phyloP scores from a whole-genome alignment of 1,140 invertebrate species.

The Halesus radiatus region DNA sequence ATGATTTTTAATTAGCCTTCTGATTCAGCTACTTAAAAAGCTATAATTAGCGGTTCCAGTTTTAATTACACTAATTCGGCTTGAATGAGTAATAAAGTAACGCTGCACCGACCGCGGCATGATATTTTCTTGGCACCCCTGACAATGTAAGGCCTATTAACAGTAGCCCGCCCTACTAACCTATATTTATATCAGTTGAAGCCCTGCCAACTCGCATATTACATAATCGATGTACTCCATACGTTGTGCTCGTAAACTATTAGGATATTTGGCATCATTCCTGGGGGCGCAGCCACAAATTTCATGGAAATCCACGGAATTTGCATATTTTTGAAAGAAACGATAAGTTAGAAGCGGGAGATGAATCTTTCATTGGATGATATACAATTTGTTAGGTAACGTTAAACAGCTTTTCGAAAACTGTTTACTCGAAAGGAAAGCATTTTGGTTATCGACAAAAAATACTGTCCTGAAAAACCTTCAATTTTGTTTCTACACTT shows the following conservation, averaged over 20 bases:
- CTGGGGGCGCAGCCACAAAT: neutral
- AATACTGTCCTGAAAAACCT: too few species aligned
- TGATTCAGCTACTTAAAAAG: too few species aligned
- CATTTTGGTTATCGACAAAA: too few species aligned
- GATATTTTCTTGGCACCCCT: constrained; percentile 26
- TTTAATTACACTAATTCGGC: too few species aligned
- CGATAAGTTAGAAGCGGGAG: neutral
- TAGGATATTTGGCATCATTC: constrained; percentile 22
- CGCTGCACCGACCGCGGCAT: neutral
- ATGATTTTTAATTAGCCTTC: too few species aligned
- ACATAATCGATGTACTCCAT: constrained; percentile 29
- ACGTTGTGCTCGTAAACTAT: neutral
- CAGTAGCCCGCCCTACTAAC: neutral
- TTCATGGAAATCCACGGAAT: neutral
- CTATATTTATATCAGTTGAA: constrained; percentile 20
- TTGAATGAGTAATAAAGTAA: neutral
- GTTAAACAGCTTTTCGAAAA: too few species aligned
- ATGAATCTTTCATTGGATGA: too few species aligned
- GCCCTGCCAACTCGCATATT: constrained; percentile 24
- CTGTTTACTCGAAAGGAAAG: too few species aligned
- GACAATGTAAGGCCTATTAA: constrained; percentile 34
- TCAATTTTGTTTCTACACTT: too few species aligned
- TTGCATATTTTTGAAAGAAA: constrained; percentile 4
- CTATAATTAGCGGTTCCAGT: too few species aligned
- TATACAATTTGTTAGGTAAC: too few species aligned